phyloP scores from a whole-genome alignment of 1,140 invertebrate genomes.

The Drusus annulatus region DNA sequence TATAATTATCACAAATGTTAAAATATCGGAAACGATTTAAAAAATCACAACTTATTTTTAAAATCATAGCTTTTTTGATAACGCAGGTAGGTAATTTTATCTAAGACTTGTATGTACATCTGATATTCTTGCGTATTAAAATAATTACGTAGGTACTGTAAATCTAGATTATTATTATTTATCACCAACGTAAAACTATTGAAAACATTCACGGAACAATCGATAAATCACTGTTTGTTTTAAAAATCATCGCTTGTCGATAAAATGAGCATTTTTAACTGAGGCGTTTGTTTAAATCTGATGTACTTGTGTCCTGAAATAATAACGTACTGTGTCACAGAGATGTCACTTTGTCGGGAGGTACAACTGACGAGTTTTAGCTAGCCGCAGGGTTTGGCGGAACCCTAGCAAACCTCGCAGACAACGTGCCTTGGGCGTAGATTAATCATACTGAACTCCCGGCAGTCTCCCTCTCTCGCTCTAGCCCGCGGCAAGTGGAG shows the following conservation, averaged over 20 bases:
- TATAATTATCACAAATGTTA: no score
- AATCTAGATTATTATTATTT: no score
- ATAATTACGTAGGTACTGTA: no score
- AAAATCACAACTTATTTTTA: no score
- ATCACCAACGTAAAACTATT: not conserved
- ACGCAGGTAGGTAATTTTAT: no score
- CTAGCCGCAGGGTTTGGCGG: not conserved
- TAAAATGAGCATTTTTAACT: not conserved
- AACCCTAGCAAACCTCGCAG: not conserved
- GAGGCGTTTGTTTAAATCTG: not conserved
- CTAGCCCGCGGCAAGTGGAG: not conserved
- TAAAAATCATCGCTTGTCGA: not conserved
- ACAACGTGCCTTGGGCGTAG: conserved; percentile 9
- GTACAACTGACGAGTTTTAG: no score
- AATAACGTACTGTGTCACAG: not conserved
- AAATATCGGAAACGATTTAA: no score
- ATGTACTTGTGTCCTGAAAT: not conserved
- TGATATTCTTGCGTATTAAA: no score
- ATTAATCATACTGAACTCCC: conserved; percentile 26
- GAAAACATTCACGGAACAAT: not conserved
- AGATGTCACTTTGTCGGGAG: conserved; percentile 2
- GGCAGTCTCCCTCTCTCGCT: not conserved
- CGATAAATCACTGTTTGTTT: no score
- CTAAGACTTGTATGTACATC: no score
- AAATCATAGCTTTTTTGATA: no score